A percentile compares a stretch with the other conserved stretches of the same genome.
These are phyloP conservation scores for Acanthornis magna DNA, from an alignment of 2,797 vertebrate genomes.

Conservation along the genomic window DNA sequence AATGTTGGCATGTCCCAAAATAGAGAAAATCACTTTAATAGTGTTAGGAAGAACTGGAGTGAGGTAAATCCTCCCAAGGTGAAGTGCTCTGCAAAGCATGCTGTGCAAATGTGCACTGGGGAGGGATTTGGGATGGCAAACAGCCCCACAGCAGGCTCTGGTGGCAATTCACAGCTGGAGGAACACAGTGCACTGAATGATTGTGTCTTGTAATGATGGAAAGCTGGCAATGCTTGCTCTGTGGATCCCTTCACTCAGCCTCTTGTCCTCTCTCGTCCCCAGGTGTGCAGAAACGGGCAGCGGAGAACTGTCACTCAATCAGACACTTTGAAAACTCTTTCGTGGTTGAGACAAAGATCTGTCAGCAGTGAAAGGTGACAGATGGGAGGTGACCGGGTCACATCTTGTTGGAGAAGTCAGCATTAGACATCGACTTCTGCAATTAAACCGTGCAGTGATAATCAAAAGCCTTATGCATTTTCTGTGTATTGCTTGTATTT, in stretches of 20 bases:
- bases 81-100: background rate
- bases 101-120: background rate
- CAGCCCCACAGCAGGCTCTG: accelerated
- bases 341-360: slow-evolving; percentile 91
- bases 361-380: slow-evolving; percentile 78
- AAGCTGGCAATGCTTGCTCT: background rate
- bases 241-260: background rate
- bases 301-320: slow-evolving; percentile 87
- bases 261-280: background rate
- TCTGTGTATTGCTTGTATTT: slow-evolving; percentile 74
- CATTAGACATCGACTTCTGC: slow-evolving; percentile 51
- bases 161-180: background rate
- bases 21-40: slow-evolving; percentile 6
- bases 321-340: slow-evolving; percentile 92
- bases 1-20: background rate
- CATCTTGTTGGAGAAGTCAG: slow-evolving; percentile 59
- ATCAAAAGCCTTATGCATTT: slow-evolving; percentile 79
- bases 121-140: background rate
- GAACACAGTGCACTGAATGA: accelerated
- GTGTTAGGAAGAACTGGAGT: background rate
- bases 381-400: slow-evolving; percentile 34
- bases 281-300: slow-evolving; percentile 89
- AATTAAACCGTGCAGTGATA: slow-evolving; percentile 74
- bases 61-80: background rate
- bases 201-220: accelerated